These are phyloP conservation scores for Hyles vespertilio DNA, from an alignment of 1,140 invertebrate species.

Conservation along the genomic window DNA sequence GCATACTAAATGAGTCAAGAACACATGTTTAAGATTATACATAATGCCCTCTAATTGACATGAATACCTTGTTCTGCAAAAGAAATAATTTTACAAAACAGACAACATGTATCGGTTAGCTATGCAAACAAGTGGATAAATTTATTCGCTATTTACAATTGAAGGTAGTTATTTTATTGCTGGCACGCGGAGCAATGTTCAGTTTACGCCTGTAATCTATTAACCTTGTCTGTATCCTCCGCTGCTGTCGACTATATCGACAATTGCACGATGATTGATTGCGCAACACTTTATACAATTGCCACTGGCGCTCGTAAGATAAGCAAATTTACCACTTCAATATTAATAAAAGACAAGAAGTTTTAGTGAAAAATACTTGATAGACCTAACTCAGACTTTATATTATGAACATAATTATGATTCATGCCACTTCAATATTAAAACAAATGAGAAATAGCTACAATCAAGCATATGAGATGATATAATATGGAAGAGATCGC, in stretches of 20 bases:
- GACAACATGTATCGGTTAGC: constrained; percentile 2
- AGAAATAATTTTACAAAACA: constrained; percentile 1
- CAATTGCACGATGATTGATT: constrained; percentile 40
- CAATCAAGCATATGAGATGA: too few species aligned
- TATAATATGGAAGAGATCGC: too few species aligned
- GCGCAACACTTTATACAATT: constrained; percentile 46
- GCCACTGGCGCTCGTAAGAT: constrained; percentile 21
- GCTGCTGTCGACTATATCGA: constrained; percentile 26
- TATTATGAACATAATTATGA: too few species aligned
- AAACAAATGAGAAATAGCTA: too few species aligned
- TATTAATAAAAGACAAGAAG: not conserved
- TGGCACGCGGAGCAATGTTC: constrained; percentile 22
- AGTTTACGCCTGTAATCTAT: constrained; percentile 41
- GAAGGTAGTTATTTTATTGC: constrained; percentile 13
- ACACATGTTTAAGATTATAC: too few species aligned
- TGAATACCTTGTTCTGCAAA: too few species aligned
- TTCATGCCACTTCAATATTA: too few species aligned
- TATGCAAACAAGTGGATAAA: constrained; percentile 16
- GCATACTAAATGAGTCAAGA: too few species aligned
- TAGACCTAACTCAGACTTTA: too few species aligned
- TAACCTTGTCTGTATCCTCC: constrained; percentile 39
- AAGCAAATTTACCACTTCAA: constrained; percentile 18
- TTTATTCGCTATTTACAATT: constrained; percentile 27
- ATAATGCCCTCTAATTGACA: too few species aligned
- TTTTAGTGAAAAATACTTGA: too few species aligned